phyloP scores from a whole-genome alignment of 2,113 vertebrate species.

The Hyaena hyaena region DNA sequence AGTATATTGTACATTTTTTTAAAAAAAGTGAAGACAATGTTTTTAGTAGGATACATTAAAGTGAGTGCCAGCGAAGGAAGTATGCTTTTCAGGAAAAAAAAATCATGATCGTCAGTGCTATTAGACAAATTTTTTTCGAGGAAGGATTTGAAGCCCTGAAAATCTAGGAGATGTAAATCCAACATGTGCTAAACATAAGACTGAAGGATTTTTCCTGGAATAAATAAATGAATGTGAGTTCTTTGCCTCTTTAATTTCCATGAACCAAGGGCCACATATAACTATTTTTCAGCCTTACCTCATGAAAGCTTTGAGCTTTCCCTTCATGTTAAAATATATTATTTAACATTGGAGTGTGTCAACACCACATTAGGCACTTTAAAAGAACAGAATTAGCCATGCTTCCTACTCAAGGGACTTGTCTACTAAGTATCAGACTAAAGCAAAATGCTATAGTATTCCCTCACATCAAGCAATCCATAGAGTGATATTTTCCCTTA shows the following conservation, averaged over 20 bases:
- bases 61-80: not conserved
- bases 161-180: constrained; percentile 57
- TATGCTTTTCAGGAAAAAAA: not conserved
- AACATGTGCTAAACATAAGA: constrained; percentile 60
- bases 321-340: constrained; percentile 79
- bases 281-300: constrained; percentile 65
- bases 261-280: constrained; percentile 50
- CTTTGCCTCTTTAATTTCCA: constrained; percentile 65
- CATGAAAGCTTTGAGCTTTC: constrained; percentile 69
- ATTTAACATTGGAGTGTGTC: constrained; percentile 78
- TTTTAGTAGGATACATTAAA: constrained; percentile 22
- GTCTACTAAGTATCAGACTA: constrained; percentile 75
- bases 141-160: constrained; percentile 32
- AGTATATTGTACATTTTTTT: constrained; percentile 41
- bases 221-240: constrained; percentile 53
- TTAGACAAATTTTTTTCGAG: not conserved
- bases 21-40: constrained; percentile 7
- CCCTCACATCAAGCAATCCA: constrained; percentile 57
- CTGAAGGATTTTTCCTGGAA: constrained; percentile 38
- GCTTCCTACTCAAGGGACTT: constrained; percentile 72
- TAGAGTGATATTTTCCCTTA: constrained; percentile 37
- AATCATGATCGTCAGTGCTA: not conserved
- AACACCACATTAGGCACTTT: constrained; percentile 76
- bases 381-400: constrained; percentile 76
- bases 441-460: constrained; percentile 68